Evolutionary conservation across 2,888 invertebrate species (phyloP).

Genomic region (Lasioglossum villosulum): DNA sequence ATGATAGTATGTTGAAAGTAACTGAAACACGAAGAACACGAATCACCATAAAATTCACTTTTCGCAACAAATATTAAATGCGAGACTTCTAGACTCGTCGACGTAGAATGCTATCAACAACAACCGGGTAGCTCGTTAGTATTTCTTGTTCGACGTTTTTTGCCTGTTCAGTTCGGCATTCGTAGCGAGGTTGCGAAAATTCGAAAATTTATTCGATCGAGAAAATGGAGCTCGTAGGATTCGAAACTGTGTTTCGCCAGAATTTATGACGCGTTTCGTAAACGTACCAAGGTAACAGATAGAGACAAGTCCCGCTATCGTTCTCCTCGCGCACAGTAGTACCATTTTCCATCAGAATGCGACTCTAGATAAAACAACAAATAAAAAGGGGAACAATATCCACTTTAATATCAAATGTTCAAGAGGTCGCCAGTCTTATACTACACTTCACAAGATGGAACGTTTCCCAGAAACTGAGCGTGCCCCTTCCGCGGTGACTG

Average conservation of each 20-base stretch:
- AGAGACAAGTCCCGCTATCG: neutral
- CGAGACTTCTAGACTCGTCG: neutral
- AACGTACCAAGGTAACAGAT: neutral
- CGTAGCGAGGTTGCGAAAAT: neutral
- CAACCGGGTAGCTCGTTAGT: neutral
- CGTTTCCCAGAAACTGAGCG: neutral
- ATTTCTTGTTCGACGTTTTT: neutral
- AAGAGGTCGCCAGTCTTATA: neutral
- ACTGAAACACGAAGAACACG: too few relatives aligned
- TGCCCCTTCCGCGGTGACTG: neutral
- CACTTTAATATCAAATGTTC: neutral
- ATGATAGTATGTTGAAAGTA: too few relatives aligned
- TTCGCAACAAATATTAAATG: too few relatives aligned
- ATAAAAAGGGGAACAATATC: neutral
- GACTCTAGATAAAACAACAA: neutral
- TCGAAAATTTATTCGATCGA: neutral
- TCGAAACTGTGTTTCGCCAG: neutral
- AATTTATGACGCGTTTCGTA: constrained; percentile 1
- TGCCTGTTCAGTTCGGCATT: neutral
- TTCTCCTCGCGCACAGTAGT: neutral
- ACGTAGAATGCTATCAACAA: neutral
- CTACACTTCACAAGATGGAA: neutral
- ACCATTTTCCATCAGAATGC: neutral
- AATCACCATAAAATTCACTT: too few relatives aligned
- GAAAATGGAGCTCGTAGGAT: neutral